These are phyloP conservation scores for Himalopsyche tibetana DNA, from an alignment of 2,888 invertebrate species.

Conservation along the genomic window DNA sequence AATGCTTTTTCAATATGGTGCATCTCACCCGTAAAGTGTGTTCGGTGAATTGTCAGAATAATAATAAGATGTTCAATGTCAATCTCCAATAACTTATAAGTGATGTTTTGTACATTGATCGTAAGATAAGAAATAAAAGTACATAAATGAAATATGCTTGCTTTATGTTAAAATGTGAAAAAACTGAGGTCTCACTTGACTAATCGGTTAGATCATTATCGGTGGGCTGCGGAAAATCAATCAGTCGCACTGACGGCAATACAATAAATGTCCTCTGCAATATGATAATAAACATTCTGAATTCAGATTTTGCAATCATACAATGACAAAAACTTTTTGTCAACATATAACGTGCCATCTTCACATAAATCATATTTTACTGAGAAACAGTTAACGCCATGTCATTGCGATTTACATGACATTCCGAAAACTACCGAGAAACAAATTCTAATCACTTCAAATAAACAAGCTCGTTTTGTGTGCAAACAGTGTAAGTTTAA, in stretches of 20 bases:
- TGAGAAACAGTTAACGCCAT: no score
- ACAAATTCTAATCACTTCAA: no score
- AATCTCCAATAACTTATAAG: not conserved
- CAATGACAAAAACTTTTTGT: no score
- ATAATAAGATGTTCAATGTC: constrained; percentile 5
- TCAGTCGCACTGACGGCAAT: not conserved
- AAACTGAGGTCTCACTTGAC: not conserved
- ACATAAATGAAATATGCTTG: not conserved
- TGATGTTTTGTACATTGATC: not conserved
- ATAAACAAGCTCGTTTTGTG: no score
- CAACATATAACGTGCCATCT: no score
- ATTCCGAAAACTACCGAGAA: no score
- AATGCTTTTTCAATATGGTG: no score
- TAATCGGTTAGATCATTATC: constrained; percentile 11
- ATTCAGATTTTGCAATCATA: no score
- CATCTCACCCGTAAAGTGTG: not conserved
- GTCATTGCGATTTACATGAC: no score
- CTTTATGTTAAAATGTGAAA: not conserved
- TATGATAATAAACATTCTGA: not conserved
- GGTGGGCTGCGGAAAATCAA: not conserved
- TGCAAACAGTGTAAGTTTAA: no score
- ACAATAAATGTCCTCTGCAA: constrained; percentile 13
- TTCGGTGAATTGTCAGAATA: not conserved
- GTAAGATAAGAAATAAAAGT: not conserved
- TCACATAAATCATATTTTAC: no score